Conservation (phyloP, 2,113 vertebrate species). For the Clarias macrocephalus region DNA sequence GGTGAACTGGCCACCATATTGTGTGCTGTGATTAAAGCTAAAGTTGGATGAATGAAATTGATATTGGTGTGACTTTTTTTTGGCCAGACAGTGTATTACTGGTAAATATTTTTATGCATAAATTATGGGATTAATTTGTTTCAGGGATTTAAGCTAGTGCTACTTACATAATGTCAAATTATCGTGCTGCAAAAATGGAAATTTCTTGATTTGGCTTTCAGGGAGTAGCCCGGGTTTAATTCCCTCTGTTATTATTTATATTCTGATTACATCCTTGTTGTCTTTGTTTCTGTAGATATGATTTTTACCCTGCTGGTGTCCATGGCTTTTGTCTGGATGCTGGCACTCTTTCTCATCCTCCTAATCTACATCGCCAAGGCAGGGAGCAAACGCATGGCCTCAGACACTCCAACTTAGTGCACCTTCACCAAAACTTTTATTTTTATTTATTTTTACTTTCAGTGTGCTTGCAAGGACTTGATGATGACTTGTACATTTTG, state of each 20-base stretch:
- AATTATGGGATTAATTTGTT: background rate
- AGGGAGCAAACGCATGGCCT: conserved; percentile 51
- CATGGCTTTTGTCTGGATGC: conserved; percentile 61
- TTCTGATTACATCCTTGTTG: background rate
- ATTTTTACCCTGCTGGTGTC: conserved; percentile 60
- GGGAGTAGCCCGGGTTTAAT: background rate
- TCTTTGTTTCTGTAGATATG: conserved; percentile 52
- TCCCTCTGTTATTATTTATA: background rate
- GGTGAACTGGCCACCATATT: no score
- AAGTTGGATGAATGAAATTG: no score
- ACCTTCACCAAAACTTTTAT: background rate
- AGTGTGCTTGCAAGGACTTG: background rate
- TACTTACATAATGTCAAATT: no score
- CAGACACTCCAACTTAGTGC: background rate
- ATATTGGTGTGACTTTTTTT: no score
- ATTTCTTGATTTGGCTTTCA: background rate
- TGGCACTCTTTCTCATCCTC: conserved; percentile 67
- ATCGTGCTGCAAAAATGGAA: no score
- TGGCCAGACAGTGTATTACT: background rate
- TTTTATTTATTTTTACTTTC: conserved; percentile 5
- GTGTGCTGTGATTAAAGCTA: no score
- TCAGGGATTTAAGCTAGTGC: no score
- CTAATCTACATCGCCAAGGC: conserved; percentile 66
- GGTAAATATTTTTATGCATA: background rate
- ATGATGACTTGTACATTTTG: background rate